Base-by-base conservation (phyloP, 2,888 invertebrate genomes). In the Caenorhabditis doughertyi region DNA sequence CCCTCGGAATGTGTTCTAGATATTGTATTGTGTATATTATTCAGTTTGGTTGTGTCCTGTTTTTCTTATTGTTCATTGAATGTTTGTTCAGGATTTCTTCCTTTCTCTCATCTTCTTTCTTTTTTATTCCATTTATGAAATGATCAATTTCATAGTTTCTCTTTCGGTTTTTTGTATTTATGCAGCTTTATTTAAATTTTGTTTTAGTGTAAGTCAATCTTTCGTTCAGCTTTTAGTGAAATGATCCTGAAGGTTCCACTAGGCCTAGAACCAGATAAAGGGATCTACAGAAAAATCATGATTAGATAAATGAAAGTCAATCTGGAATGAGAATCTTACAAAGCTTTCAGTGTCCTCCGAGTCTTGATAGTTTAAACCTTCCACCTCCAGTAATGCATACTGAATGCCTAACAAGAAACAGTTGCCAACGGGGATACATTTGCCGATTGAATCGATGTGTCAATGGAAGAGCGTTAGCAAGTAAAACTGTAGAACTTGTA, bases 291-390 rank as follows among this genome's bases (percentile, higher is more conserved):
- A n/a, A n/a, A n/a, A n/a, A n/a, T n/a, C n/a, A n/a, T n/a, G n/a
- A n/a, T n/a, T n/a, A 35, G 7, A 35, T 35, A 5, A 35, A 35
- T 7, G 9, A 35, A 9, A 5, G 9, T 35, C 5, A 35, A 35
- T 7, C 35, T 35, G 35, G 35, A 35, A 35, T 7, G 9, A 9
- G 35, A 9, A 9, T 35, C 35, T n/a, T n/a, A 53, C 23, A 11
- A 13, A 47, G 4, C 47, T 58, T 72, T 11, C 53, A 80, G 80
- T 80, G 80, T 53, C 71, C 73, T n/a, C 80, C 80, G 18, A 74
- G 81, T 67, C 58, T 74, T 1, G 18, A 32, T 23, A 55, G 58
- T 39, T 21, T 64, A 32, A 70, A 81, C n/a, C 49, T 81, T 2
- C 81, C 81, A 11, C 81, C 74, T 2, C 73, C 73, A 25, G 62